A percentile compares a stretch with the other conserved stretches of the same genome.
phyloP scores from a whole-genome alignment of 2,797 vertebrate genomes.

The Sebastes ruberrimus region DNA sequence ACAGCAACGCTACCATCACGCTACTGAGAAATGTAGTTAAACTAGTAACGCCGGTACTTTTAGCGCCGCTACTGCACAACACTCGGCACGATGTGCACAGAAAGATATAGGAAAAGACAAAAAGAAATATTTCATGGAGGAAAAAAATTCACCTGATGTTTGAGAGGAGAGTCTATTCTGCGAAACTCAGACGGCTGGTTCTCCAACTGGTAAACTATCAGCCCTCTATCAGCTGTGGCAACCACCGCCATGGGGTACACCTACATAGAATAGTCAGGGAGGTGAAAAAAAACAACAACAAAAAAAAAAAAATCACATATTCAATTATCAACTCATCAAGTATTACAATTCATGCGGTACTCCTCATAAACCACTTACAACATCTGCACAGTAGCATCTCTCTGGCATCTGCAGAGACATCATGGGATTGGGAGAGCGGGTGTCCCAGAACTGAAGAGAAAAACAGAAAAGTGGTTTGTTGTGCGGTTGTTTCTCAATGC shows the following conservation, averaged over 20 bases:
- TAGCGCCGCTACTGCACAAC: too few relatives aligned
- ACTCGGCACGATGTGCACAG: not conserved
- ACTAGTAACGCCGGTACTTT: too few relatives aligned
- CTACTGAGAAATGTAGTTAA: too few relatives aligned
- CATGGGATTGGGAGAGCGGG: constrained; percentile 96
- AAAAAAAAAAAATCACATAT: not conserved
- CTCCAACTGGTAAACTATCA: constrained; percentile 97
- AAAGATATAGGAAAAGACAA: not conserved
- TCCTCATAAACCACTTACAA: constrained; percentile 83
- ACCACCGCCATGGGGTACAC: constrained; percentile 98
- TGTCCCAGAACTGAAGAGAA: constrained; percentile 94
- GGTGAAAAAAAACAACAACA: not conserved
- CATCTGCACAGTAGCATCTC: constrained; percentile 96
- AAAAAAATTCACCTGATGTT: constrained; percentile 89
- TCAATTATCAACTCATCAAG: not conserved
- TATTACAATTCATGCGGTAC: not conserved
- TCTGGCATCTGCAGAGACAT: constrained; percentile 97
- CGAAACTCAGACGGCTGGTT: constrained; percentile 98
- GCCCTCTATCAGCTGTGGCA: constrained; percentile 95
- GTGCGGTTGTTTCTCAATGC: not conserved
- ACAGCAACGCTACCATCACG: too few relatives aligned
- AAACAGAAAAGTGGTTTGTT: not conserved
- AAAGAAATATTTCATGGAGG: not conserved
- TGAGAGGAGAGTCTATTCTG: constrained; percentile 97
- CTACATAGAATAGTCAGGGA: constrained; percentile 62